Base-by-base conservation (phyloP, 2,797 vertebrate species). In the Sus cebifrons region DNA sequence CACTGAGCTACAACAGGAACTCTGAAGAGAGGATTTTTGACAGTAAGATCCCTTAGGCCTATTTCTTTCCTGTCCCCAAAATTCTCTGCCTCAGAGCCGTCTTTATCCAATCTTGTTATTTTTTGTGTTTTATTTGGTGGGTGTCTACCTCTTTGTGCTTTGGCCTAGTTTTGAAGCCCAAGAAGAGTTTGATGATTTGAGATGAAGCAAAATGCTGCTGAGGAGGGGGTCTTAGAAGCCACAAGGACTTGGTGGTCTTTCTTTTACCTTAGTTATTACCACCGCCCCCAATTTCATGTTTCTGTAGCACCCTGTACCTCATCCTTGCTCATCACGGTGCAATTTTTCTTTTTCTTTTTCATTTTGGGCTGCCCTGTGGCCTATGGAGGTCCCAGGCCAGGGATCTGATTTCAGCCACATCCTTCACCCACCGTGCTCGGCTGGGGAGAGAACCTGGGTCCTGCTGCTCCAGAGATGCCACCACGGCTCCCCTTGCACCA, bases 231-330 rank as follows among this genome's bases (percentile, higher is more conserved):
- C 58, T 60, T 85, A 14, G 58, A 18, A 8, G 27, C 3, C 23
- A 4, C 5, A 29, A 21, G 27, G 27, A 25, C 23, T n/a, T 10
- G 10, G 23, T 23, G 23, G 36, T 4, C 27, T 23, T 78, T 36
- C 65, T 25, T 73, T 56, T 21, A 6, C 16, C 52, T 23, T 23
- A 0, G 5, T 14, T 21, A 32, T 68, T 52, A 54, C 40, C 29
- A 5, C 36, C 1, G 0, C 8, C 44, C 13, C 14, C 16, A 2
- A 32, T 9, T 21, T 58, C 49, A 1, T 4, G 20, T 32, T 79
- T 52, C 18, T 29, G 14, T 6, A 16, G 16, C 12, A 4, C 21
- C 3, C 5, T 21, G 14, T 10, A 17, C 23, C 44, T 44, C 5
- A 15, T 12, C 8, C 12, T 6, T 27, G 40, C 20, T 85, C 2